These are phyloP conservation scores for Orussus abietinus DNA, from an alignment of 1,140 invertebrate species.

Conservation along the genomic window DNA sequence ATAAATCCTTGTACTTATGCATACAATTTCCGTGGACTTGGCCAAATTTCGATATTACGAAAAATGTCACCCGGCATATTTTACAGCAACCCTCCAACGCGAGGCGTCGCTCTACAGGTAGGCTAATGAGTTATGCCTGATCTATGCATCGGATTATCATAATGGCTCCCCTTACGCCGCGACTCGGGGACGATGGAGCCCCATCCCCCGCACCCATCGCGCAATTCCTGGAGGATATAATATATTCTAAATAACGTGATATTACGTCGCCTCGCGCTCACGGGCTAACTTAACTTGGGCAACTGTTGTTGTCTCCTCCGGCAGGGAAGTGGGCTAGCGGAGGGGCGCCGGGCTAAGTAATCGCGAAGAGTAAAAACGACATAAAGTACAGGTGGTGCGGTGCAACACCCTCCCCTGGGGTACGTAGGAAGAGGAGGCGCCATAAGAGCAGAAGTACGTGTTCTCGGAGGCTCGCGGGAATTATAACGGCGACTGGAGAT, in stretches of 20 bases:
- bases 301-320: constrained; percentile 32
- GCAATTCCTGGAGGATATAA: constrained; percentile 32
- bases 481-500: neutral
- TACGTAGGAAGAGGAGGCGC: neutral
- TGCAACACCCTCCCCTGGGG: neutral
- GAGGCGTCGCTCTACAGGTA: constrained; percentile 38
- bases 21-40: too few species aligned
- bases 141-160: constrained; percentile 53
- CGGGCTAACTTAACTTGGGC: constrained; percentile 28
- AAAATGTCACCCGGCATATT: too few species aligned
- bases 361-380: constrained; percentile 37
- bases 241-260: constrained; percentile 47
- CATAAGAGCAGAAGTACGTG: neutral
- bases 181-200: constrained; percentile 9
- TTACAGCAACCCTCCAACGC: too few species aligned
- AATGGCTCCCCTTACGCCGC: constrained; percentile 46
- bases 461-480: neutral
- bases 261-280: constrained; percentile 36
- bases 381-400: constrained; percentile 35
- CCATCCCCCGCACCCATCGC: constrained; percentile 14
- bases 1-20: too few species aligned
- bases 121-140: constrained; percentile 50
- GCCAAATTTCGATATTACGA: too few species aligned
- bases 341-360: constrained; percentile 25
- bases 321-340: neutral